phyloP scores from a whole-genome alignment of 2,888 invertebrate genomes.

The Euclidia mi region DNA sequence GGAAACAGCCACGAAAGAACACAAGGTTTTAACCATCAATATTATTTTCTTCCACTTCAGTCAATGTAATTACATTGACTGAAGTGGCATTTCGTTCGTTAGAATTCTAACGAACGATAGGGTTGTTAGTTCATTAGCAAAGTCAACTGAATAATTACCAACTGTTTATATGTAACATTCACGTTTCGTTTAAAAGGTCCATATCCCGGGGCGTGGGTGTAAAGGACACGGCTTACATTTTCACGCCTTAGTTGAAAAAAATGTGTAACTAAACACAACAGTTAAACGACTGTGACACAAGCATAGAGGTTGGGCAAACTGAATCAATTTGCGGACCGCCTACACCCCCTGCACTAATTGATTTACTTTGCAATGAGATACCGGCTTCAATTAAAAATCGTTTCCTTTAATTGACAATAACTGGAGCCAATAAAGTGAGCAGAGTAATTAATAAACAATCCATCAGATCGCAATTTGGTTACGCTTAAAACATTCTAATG shows the following conservation, averaged over 20 bases:
- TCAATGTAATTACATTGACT: too few relatives aligned
- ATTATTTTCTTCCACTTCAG: too few relatives aligned
- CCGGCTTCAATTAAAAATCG: slow-evolving; percentile 79
- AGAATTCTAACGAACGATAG: slow-evolving; percentile 14
- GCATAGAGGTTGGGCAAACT: slow-evolving; percentile 65
- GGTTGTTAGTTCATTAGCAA: slow-evolving; percentile 32
- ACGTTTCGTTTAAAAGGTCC: slow-evolving; percentile 28
- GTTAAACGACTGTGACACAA: slow-evolving; percentile 48
- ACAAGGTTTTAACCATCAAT: too few relatives aligned
- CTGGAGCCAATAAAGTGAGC: slow-evolving; percentile 61
- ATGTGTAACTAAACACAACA: slow-evolving; percentile 39
- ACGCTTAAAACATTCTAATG: slow-evolving; percentile 19
- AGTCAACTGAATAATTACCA: slow-evolving; percentile 29
- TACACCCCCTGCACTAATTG: slow-evolving; percentile 81
- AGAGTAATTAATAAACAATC: slow-evolving; percentile 57
- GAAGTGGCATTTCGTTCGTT: too few relatives aligned
- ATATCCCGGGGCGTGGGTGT: slow-evolving; percentile 19
- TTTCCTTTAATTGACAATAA: slow-evolving; percentile 78
- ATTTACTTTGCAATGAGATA: slow-evolving; percentile 85
- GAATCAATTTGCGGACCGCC: slow-evolving; percentile 73
- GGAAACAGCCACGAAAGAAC: too few relatives aligned
- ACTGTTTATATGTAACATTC: slow-evolving; percentile 25
- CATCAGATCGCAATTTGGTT: slow-evolving; percentile 37
- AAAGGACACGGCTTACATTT: slow-evolving; percentile 35
- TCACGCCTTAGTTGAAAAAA: slow-evolving; percentile 50